Conservation (phyloP, 1,140 invertebrate genomes). For the Drosophila sucinea region DNA sequence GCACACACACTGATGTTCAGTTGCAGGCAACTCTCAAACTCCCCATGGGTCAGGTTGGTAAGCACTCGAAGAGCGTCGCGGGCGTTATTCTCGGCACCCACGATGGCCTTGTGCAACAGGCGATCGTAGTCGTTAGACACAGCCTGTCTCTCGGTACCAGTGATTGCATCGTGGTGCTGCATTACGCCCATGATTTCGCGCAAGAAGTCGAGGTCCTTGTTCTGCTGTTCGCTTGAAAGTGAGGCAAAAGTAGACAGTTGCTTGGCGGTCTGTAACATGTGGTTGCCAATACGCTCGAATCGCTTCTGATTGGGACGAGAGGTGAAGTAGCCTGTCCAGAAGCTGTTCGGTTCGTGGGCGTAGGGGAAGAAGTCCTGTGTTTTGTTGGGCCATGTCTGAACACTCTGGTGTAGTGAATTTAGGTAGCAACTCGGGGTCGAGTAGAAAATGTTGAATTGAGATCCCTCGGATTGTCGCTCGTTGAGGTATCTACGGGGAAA, state of each 20-base stretch:
- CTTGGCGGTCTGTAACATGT: constrained; percentile 89
- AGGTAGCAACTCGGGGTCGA: constrained; percentile 96
- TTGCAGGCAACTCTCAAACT: constrained; percentile 86
- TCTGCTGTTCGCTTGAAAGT: constrained; percentile 33
- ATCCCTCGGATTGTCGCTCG: constrained; percentile 84
- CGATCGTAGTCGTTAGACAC: constrained; percentile 93
- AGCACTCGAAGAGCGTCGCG: constrained; percentile 63
- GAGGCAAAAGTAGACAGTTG: constrained; percentile 84
- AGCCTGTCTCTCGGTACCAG: constrained; percentile 95
- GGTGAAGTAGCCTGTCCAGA: constrained; percentile 98
- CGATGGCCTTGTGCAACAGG: constrained; percentile 54
- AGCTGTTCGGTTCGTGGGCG: constrained; percentile 90
- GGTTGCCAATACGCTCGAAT: constrained; percentile 91
- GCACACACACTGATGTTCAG: constrained; percentile 88
- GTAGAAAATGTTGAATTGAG: constrained; percentile 84
- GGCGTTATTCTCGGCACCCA: constrained; percentile 39
- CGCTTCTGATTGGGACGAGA: constrained; percentile 93
- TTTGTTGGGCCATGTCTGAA: constrained; percentile 88
- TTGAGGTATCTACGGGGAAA: constrained; percentile 79
- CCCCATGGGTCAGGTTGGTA: constrained; percentile 83
- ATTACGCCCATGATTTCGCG: constrained; percentile 88
- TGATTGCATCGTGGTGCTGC: constrained; percentile 96
- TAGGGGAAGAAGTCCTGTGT: constrained; percentile 96
- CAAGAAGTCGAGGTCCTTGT: constrained; percentile 69
- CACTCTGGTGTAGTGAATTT: constrained; percentile 89